These are phyloP conservation scores for Drosophila niveifrons DNA, from an alignment of 2,888 invertebrate species.

Conservation along the genomic window DNA sequence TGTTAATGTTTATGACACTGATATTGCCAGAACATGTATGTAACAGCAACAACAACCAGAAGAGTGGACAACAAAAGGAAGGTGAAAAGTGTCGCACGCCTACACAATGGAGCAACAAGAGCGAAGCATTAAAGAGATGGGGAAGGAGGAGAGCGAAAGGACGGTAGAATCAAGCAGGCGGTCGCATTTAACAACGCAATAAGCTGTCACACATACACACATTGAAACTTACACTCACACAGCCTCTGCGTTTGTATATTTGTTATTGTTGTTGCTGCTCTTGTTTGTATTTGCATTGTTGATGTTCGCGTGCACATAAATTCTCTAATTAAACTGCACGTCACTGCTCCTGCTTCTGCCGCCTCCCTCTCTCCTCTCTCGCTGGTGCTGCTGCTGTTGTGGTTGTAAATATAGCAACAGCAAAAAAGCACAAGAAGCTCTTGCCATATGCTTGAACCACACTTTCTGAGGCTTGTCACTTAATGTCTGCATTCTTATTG, in stretches of 20 bases:
- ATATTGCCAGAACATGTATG: conserved; percentile 35
- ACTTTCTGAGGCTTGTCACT: conserved; percentile 34
- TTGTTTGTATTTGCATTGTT: conserved; percentile 31
- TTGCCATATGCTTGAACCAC: conserved; percentile 64
- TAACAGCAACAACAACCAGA: conserved; percentile 3
- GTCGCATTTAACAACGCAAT: conserved; percentile 65
- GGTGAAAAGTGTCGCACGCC: conserved; percentile 53
- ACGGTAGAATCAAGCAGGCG: conserved; percentile 2
- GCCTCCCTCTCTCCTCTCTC: background rate
- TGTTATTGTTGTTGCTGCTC: conserved; percentile 42
- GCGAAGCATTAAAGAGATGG: background rate
- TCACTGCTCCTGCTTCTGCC: conserved; percentile 40
- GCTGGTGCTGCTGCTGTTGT: conserved; percentile 11
- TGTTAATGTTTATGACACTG: conserved; percentile 45
- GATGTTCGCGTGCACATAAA: conserved; percentile 23
- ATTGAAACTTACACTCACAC: conserved; percentile 18
- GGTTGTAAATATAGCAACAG: conserved; percentile 33
- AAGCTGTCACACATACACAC: conserved; percentile 45
- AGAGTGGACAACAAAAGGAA: conserved; percentile 15
- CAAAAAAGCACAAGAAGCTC: conserved; percentile 13
- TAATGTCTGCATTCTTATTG: conserved; percentile 12
- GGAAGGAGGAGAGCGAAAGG: background rate
- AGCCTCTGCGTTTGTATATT: conserved; percentile 5
- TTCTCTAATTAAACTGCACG: conserved; percentile 44
- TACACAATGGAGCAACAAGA: conserved; percentile 14